Evolutionary conservation across 2,797 vertebrate genomes (phyloP).

Genomic region (Cryptoprocta ferox): DNA sequence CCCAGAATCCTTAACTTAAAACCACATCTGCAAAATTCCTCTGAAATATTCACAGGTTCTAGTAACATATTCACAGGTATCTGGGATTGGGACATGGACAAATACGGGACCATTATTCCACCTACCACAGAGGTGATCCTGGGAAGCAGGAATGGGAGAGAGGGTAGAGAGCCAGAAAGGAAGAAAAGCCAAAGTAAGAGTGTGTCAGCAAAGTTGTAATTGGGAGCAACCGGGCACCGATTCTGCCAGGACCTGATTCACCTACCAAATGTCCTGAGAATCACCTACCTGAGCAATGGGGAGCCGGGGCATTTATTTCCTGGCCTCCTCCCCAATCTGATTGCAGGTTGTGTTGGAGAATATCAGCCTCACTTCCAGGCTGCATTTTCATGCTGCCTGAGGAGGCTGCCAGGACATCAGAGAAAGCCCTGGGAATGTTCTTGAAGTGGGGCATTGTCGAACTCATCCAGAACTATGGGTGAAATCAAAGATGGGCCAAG

Average conservation of each 20-base stretch:
- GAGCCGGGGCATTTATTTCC: not conserved
- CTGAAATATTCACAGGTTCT: not conserved
- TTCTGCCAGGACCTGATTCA: not conserved
- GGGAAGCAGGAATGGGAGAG: not conserved
- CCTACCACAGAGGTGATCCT: not conserved
- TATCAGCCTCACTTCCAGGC: not conserved
- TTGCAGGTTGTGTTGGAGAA: not conserved
- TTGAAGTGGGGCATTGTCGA: not conserved
- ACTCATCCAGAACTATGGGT: not conserved
- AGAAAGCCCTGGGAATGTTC: not conserved
- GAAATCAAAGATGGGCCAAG: not conserved
- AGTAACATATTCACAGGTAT: not conserved
- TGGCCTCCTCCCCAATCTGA: not conserved
- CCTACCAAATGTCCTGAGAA: not conserved
- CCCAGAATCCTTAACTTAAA: not conserved
- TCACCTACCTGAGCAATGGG: not conserved
- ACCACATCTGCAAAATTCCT: not conserved
- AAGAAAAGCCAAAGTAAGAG: not conserved
- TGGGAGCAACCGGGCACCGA: fast-evolving
- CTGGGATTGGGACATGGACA: not conserved
- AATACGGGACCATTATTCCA: too few species aligned
- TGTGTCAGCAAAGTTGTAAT: not conserved
- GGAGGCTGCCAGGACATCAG: not conserved
- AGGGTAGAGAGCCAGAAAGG: not conserved
- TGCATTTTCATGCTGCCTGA: not conserved